phyloP scores from a whole-genome alignment of 2,797 vertebrate genomes.

The Leuciscus waleckii region DNA sequence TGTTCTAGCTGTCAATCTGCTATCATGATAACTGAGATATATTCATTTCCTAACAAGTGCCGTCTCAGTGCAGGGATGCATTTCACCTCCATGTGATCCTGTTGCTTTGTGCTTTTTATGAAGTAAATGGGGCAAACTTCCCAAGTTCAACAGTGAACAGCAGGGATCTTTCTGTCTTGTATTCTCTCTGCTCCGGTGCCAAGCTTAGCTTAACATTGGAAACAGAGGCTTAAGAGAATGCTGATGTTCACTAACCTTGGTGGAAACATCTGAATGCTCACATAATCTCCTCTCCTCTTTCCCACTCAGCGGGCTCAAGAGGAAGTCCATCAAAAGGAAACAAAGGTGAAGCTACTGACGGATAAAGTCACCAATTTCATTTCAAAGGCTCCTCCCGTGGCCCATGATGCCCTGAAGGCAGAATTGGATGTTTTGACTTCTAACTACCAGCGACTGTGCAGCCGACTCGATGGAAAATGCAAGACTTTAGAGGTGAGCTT shows the following conservation, averaged over 20 bases:
- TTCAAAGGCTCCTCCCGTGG: conserved; percentile 88
- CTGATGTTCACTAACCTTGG: conserved; percentile 18
- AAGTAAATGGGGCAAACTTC: neutral
- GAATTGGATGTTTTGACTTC: conserved; percentile 89
- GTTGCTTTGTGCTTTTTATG: conserved; percentile 2
- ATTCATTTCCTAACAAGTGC: conserved; percentile 6
- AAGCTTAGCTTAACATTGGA: conserved; percentile 8
- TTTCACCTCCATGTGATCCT: neutral
- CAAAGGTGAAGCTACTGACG: conserved; percentile 93
- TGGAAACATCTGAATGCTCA: conserved; percentile 31
- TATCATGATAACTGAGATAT: neutral
- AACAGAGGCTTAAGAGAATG: conserved; percentile 27
- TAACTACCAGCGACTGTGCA: conserved; percentile 93
- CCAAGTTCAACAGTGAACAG: conserved; percentile 14
- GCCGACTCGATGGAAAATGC: conserved; percentile 92
- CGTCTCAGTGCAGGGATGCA: neutral
- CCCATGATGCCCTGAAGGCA: conserved; percentile 91
- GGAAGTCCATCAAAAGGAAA: conserved; percentile 93
- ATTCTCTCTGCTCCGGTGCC: conserved; percentile 22
- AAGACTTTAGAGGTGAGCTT: conserved; percentile 91
- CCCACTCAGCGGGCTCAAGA: conserved; percentile 90
- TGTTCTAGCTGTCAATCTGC: too few relatives aligned
- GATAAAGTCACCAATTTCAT: conserved; percentile 94
- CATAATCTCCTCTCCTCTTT: conserved; percentile 39
- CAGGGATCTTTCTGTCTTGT: conserved; percentile 19